These are phyloP conservation scores for Chlorops oryzae DNA, from an alignment of 1,140 invertebrate genomes.

Conservation along the genomic window DNA sequence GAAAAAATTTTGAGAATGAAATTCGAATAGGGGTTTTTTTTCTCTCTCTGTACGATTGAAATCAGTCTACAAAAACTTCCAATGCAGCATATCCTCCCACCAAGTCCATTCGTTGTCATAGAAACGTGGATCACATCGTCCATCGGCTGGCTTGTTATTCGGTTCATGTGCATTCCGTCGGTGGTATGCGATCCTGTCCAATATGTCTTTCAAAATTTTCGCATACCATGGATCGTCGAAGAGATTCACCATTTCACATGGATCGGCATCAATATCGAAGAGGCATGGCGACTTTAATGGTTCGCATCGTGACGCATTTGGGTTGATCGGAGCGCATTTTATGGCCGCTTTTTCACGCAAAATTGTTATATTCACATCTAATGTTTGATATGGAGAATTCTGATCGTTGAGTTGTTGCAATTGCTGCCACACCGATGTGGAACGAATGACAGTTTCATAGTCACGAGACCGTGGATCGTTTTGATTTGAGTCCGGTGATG, in stretches of 20 bases:
- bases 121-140: slow-evolving; percentile 18
- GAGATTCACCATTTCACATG: slow-evolving; percentile 70
- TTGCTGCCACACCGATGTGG: slow-evolving; percentile 43
- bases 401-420: slow-evolving; percentile 26
- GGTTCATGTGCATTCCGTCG: slow-evolving; percentile 20
- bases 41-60: too few species aligned
- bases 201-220: slow-evolving; percentile 18
- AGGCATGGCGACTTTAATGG: slow-evolving; percentile 58
- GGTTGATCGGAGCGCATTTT: slow-evolving; percentile 25
- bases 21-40: too few species aligned
- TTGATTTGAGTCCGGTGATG: slow-evolving; percentile 11
- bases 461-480: slow-evolving; percentile 36
- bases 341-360: slow-evolving; percentile 50
- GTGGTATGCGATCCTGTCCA: slow-evolving; percentile 23
- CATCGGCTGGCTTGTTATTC: slow-evolving; percentile 27
- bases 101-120: slow-evolving; percentile 38
- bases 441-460: slow-evolving; percentile 48
- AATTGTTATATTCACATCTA: slow-evolving; percentile 18
- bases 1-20: too few species aligned
- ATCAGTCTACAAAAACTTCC: too few species aligned
- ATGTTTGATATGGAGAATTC: too few species aligned
- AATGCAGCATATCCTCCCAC: slow-evolving; percentile 31
- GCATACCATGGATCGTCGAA: slow-evolving; percentile 41
- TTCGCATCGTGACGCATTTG: slow-evolving; percentile 24
- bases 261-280: slow-evolving; percentile 70